phyloP scores from a whole-genome alignment of 2,888 invertebrate genomes.

The Holacanthella duospinosa region DNA sequence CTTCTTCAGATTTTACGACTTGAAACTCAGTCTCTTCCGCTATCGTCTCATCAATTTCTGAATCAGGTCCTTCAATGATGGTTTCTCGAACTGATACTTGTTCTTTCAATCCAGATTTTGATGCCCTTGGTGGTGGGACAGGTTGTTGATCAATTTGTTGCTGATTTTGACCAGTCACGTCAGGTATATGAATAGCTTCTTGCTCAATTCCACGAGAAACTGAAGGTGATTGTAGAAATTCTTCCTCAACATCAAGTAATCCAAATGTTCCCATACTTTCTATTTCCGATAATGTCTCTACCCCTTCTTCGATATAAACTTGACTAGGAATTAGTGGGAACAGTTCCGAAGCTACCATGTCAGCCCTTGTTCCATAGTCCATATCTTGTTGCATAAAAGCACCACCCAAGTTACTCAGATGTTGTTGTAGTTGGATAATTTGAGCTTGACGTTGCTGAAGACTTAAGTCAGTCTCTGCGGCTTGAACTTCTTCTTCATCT shows the following conservation, averaged over 20 bases:
- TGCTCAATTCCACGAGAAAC: not conserved
- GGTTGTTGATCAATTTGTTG: not conserved
- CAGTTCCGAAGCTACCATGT: not conserved
- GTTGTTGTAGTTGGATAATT: slow-evolving; percentile 4
- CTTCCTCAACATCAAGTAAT: not conserved
- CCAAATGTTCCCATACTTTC: not conserved
- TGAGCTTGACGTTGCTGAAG: not conserved
- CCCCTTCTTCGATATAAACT: not conserved
- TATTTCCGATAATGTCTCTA: slow-evolving; percentile 1
- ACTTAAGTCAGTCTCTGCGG: not conserved
- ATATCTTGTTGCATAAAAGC: not conserved
- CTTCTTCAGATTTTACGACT: not conserved
- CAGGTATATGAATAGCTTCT: not conserved
- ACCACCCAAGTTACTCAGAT: not conserved
- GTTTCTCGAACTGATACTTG: not conserved
- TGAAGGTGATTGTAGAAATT: not conserved
- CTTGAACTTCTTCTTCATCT: not conserved
- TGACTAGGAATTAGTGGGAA: not conserved
- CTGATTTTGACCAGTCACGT: not conserved
- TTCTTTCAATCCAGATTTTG: not conserved
- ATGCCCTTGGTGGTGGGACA: not conserved
- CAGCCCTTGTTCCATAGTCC: not conserved
- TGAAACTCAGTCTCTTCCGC: not conserved
- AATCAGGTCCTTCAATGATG: not conserved
- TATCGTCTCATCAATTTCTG: not conserved